Evolutionary conservation across 2,113 vertebrate species (phyloP).

Genomic region (Burhinus bistriatus): DNA sequence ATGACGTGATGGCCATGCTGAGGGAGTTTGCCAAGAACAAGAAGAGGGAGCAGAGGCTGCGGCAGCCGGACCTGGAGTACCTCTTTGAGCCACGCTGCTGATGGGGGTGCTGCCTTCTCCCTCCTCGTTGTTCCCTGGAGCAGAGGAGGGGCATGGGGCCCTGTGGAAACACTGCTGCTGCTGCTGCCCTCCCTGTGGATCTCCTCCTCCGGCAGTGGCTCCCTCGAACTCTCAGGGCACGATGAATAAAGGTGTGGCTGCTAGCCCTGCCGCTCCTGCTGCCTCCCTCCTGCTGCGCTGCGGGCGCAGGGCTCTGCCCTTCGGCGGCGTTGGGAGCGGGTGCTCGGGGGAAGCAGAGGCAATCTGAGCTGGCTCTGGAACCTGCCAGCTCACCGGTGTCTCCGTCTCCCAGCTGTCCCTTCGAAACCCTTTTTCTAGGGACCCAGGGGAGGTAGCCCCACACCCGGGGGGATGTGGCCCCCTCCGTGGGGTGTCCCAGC

Average conservation of each 20-base stretch:
- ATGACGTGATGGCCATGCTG: conserved; percentile 83
- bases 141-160: accelerated
- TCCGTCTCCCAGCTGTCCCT: background rate
- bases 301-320: background rate
- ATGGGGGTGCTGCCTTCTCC: accelerated
- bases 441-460: too few relatives aligned
- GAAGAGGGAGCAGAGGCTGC: conserved; percentile 79
- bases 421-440: background rate
- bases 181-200: accelerated
- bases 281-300: background rate
- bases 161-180: background rate
- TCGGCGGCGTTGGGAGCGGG: accelerated
- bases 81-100: conserved; percentile 58
- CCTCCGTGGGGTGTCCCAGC: background rate
- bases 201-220: background rate
- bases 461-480: too few relatives aligned
- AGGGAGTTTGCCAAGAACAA: conserved; percentile 91
- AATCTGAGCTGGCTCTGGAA: accelerated
- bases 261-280: background rate
- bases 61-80: conserved; percentile 79
- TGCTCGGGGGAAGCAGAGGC: background rate
- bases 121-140: background rate
- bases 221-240: background rate
- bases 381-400: accelerated
- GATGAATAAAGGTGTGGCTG: conserved; percentile 21